phyloP scores from a whole-genome alignment of 2,113 vertebrate species.

The Hylia prasina region DNA sequence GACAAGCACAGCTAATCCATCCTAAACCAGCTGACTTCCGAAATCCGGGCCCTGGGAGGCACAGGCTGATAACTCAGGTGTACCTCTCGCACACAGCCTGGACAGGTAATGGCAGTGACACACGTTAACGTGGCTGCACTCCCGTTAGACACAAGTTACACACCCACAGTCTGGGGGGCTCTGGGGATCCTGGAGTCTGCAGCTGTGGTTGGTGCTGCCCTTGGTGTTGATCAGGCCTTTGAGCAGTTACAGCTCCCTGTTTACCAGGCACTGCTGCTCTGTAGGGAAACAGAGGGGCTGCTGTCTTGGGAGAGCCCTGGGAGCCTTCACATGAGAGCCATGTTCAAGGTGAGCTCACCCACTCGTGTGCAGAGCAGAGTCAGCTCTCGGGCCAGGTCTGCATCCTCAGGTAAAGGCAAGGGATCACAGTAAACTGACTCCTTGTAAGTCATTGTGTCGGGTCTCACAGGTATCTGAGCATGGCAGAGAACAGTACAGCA shows the following conservation, averaged over 20 bases:
- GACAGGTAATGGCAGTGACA: conserved; percentile 77
- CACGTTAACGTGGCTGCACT: rapidly evolving
- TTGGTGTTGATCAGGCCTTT: neutral
- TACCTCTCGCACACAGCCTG: conserved; percentile 95
- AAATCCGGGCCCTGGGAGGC: conserved; percentile 88
- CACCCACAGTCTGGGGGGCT: neutral
- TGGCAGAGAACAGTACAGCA: neutral
- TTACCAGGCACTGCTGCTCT: neutral
- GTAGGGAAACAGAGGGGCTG: neutral
- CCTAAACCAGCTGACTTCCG: conserved; percentile 95
- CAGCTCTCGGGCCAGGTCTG: neutral
- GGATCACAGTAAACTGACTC: neutral
- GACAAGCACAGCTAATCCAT: conserved; percentile 93
- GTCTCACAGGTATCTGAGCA: neutral
- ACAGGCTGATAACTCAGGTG: conserved; percentile 94
- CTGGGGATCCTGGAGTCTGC: neutral
- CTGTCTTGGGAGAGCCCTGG: neutral
- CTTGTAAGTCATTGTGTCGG: neutral
- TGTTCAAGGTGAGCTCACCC: neutral
- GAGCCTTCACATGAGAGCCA: rapidly evolving
- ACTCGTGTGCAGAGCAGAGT: neutral
- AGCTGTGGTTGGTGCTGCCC: neutral
- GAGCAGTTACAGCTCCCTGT: neutral
- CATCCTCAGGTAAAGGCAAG: no score
- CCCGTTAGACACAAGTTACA: rapidly evolving